Base-by-base conservation (phyloP, 2,797 vertebrate species). In the Lycodopsis pacificus region DNA sequence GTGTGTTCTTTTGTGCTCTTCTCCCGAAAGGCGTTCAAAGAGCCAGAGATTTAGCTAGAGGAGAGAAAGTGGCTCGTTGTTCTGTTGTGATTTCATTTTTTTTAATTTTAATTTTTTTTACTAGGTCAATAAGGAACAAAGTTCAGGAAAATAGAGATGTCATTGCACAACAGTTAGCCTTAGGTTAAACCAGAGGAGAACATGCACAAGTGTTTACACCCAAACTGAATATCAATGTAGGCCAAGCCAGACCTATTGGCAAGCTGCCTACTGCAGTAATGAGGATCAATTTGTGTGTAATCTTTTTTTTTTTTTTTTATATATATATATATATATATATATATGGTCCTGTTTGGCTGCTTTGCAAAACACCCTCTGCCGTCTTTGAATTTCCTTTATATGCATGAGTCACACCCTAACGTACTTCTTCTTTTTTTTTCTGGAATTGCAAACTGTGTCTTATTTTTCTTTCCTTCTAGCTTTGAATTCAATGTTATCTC, bases 371-470 rank as follows among this genome's bases (percentile, higher is more conserved):
- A 5, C 17, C 5, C 38, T 1, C 40, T 74, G 12, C 2, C 17
- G 13, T 74, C 20, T 34, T 73, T 14, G 66, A 59, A 36, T 78
- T 86, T 86, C 57, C 66, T 81, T 65, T 40, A 6, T 34, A 6
- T 6, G 25, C 10, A 62, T 68, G 71, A 81, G 40, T 86, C 71
- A 79, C 19, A 6, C 13, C 15, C 30, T 7, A 9, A 66, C 10
- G 32, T 27, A 15, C n/a, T 27, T 22, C 38, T 81, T 81, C 73
- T 54, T 46, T 56, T 66, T 66, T 65, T 48, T 27, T 76, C 13
- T 51, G 7, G 57, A 75, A 40, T 67, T 4, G 17, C 4, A 71
- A 71, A 19, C 6, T 0, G 0, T 4, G 11, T 25, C 32, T n/a
- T 7, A 4, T 40, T 66, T 12, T 49, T 56, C 5, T 63, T 57